Conservation (phyloP, 2,888 invertebrate genomes). For the Panzeria rudis region DNA sequence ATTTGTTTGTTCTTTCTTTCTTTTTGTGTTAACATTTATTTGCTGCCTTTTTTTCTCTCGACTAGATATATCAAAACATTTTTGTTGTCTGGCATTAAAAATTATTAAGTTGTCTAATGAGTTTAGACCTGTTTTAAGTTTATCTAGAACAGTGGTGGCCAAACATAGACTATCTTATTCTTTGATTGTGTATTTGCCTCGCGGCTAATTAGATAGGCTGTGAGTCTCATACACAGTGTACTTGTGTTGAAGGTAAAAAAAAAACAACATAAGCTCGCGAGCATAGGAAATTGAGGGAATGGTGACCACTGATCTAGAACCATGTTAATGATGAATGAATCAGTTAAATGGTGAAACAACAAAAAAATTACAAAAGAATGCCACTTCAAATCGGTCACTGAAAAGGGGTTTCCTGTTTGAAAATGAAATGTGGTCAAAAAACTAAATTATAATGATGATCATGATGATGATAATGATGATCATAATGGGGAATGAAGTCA, state of each 20-base stretch:
- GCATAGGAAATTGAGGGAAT: too few relatives aligned
- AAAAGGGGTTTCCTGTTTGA: conserved; percentile 24
- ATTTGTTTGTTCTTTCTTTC: not conserved
- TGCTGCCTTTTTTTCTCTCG: not conserved
- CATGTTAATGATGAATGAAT: conserved; percentile 4
- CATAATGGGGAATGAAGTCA: not conserved
- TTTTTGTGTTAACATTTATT: not conserved
- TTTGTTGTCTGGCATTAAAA: conserved; percentile 4
- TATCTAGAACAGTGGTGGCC: conserved; percentile 12
- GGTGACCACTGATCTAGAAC: too few relatives aligned
- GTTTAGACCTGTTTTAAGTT: conserved; percentile 27
- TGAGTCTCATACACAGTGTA: too few relatives aligned
- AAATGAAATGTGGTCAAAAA: not conserved
- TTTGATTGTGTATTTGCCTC: too few relatives aligned
- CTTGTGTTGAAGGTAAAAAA: too few relatives aligned
- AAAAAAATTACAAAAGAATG: conserved; percentile 3
- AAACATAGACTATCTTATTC: too few relatives aligned
- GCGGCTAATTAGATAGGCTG: too few relatives aligned
- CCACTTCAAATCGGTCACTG: not conserved
- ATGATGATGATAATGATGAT: not conserved
- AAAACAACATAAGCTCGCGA: too few relatives aligned
- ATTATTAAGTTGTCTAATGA: conserved; percentile 30
- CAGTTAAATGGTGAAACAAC: conserved; percentile 13
- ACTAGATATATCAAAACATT: not conserved
- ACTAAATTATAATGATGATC: not conserved